Conservation (phyloP, 2,797 vertebrate genomes). For the Protosalanx chinensis region DNA sequence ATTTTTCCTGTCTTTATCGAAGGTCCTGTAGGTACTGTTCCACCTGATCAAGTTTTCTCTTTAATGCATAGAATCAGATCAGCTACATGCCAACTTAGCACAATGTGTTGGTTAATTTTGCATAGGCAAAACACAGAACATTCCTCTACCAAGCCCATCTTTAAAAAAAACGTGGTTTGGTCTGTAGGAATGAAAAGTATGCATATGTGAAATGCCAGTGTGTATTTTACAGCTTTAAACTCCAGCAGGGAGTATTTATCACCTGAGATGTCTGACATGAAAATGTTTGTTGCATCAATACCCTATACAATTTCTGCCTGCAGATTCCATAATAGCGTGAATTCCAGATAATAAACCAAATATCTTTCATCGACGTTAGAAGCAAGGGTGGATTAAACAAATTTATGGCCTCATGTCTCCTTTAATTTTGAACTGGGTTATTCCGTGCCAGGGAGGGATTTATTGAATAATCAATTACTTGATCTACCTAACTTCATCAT, state of each 20-base stretch:
- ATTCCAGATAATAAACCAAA: neutral
- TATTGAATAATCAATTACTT: constrained; percentile 90
- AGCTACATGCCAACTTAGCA: too few relatives aligned
- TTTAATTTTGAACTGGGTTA: constrained; percentile 65
- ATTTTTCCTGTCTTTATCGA: neutral
- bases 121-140: too few relatives aligned
- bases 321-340: neutral
- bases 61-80: too few relatives aligned
- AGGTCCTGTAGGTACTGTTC: neutral
- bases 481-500: constrained; percentile 88
- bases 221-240: neutral
- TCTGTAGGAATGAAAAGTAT: too few relatives aligned
- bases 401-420: constrained; percentile 77
- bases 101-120: too few relatives aligned
- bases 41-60: too few relatives aligned
- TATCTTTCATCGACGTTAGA: constrained; percentile 34
- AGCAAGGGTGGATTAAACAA: constrained; percentile 59
- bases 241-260: neutral
- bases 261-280: neutral
- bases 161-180: too few relatives aligned
- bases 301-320: neutral
- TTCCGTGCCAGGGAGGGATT: constrained; percentile 76
- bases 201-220: neutral
- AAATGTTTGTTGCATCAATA: neutral
- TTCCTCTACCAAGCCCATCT: too few relatives aligned